Evolutionary conservation across 1,140 invertebrate species (phyloP).

Genomic region (Ceratina australensis): DNA sequence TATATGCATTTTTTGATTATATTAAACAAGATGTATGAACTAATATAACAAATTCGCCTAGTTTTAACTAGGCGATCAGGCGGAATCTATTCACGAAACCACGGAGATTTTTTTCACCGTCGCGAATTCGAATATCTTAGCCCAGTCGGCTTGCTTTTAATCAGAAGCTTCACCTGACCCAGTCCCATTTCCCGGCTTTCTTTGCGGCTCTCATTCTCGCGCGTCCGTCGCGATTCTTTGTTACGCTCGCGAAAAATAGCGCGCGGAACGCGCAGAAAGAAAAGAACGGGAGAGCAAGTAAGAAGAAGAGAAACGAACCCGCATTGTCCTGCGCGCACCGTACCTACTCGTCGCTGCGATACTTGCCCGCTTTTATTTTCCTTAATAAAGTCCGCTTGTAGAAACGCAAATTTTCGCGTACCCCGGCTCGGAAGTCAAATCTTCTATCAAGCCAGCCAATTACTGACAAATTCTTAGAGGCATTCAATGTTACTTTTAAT

Average conservation of each 20-base stretch:
- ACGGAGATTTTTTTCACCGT: not conserved
- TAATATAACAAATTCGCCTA: not conserved
- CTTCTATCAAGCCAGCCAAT: constrained; percentile 30
- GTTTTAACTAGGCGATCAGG: not conserved
- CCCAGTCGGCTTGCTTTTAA: constrained; percentile 55
- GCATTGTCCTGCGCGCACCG: constrained; percentile 38
- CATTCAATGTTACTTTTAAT: not conserved
- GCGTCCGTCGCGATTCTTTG: constrained; percentile 53
- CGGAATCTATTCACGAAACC: not conserved
- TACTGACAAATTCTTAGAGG: not conserved
- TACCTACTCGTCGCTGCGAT: constrained; percentile 32
- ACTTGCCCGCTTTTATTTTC: constrained; percentile 10
- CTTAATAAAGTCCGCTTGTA: constrained; percentile 46
- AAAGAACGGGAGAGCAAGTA: not conserved
- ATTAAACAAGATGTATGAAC: not conserved
- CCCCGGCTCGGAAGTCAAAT: not conserved
- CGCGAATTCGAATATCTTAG: constrained; percentile 1
- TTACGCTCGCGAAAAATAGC: constrained; percentile 37
- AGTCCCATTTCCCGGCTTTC: constrained; percentile 51
- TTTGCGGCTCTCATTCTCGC: constrained; percentile 53
- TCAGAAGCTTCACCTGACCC: constrained; percentile 60
- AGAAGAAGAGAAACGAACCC: not conserved
- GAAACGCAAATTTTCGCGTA: not conserved
- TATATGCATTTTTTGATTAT: no score
- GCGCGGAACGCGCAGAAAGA: not conserved